Conservation (phyloP, 2,888 invertebrate species). For the Hypena proboscidalis region DNA sequence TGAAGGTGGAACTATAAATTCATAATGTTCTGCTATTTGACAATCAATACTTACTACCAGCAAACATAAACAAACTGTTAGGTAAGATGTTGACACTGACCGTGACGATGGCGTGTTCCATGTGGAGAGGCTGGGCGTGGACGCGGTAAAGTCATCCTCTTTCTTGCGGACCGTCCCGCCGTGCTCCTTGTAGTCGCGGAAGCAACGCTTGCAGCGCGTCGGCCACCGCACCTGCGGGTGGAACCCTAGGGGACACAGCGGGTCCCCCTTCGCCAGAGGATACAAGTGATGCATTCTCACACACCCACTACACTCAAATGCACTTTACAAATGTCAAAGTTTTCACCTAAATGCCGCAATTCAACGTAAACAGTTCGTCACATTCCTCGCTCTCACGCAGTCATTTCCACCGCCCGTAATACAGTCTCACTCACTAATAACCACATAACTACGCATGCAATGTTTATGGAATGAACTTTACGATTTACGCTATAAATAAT, state of each 20-base stretch:
- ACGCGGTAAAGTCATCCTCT: slow-evolving; percentile 89
- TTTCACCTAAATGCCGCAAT: slow-evolving; percentile 72
- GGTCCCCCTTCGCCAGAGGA: slow-evolving; percentile 93
- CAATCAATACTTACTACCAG: background rate
- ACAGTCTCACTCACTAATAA: slow-evolving; percentile 42
- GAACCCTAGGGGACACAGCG: slow-evolving; percentile 95
- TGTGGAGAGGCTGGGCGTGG: slow-evolving; percentile 91
- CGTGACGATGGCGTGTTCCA: slow-evolving; percentile 86
- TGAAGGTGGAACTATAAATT: too few species aligned
- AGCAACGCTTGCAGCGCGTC: slow-evolving; percentile 96
- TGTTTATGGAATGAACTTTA: slow-evolving; percentile 82
- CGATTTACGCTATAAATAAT: slow-evolving; percentile 77
- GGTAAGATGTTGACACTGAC: slow-evolving; percentile 58
- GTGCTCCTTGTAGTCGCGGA: slow-evolving; percentile 96
- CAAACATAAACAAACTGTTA: background rate
- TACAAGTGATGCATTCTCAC: slow-evolving; percentile 89
- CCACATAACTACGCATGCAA: slow-evolving; percentile 57
- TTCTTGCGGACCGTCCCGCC: slow-evolving; percentile 89
- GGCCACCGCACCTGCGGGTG: slow-evolving; percentile 98
- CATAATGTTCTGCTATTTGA: too few species aligned
- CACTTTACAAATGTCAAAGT: slow-evolving; percentile 75
- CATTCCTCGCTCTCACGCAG: slow-evolving; percentile 49
- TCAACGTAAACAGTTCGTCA: slow-evolving; percentile 49
- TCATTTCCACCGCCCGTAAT: slow-evolving; percentile 33
- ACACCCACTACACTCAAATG: slow-evolving; percentile 66